Evolutionary conservation across 30 jellyfish, hydroid and myxozoan species (phyloP).

Genomic region (Mastigias papua): DNA sequence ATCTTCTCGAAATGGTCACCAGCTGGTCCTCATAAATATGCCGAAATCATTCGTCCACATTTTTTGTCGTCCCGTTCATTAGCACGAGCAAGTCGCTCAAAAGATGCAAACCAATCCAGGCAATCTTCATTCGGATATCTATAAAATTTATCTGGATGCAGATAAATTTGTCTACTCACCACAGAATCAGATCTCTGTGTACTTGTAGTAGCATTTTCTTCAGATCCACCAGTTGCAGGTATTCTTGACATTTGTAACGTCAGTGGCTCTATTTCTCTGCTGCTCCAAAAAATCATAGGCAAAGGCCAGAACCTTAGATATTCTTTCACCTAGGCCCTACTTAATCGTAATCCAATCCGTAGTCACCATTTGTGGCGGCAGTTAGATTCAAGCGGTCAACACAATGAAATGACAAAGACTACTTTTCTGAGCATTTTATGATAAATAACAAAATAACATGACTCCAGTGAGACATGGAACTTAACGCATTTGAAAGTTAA

Average conservation of each 20-base stretch:
- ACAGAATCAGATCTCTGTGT: not conserved
- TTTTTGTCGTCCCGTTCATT: constrained; percentile 42
- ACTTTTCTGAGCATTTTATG: too few relatives aligned
- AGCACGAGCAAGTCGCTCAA: constrained; percentile 47
- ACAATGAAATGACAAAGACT: too few relatives aligned
- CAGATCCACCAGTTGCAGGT: not conserved
- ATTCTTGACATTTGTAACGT: not conserved
- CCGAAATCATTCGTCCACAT: constrained; percentile 49
- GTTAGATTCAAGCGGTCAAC: too few relatives aligned
- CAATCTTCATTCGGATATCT: constrained; percentile 52
- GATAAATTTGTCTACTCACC: not conserved
- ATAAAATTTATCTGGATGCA: constrained; percentile 45
- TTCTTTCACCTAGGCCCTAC: too few relatives aligned
- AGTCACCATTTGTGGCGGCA: too few relatives aligned
- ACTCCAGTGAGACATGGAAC: too few relatives aligned
- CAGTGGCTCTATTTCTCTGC: not conserved
- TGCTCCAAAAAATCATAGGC: not conserved
- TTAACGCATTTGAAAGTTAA: too few relatives aligned
- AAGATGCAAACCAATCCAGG: constrained; percentile 53
- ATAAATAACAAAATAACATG: too few relatives aligned
- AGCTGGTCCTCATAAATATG: constrained; percentile 19
- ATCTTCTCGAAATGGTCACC: not conserved
- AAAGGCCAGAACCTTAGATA: too few relatives aligned
- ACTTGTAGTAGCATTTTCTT: not conserved
- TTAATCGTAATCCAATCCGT: too few relatives aligned